phyloP scores from a whole-genome alignment of 2,113 vertebrate species.

The Shinisaurus crocodilurus region DNA sequence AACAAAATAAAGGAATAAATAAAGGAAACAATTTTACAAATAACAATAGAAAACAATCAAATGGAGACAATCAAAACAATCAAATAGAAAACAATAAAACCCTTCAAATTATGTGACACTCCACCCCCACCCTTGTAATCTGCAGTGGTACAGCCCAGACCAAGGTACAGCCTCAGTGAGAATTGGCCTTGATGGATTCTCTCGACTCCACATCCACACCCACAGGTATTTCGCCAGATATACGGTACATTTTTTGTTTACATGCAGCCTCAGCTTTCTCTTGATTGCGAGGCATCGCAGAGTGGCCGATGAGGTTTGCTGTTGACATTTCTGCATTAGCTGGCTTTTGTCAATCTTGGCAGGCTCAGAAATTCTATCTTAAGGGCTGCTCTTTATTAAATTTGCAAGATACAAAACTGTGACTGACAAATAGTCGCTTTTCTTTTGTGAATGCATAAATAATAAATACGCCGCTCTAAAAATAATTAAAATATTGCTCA shows the following conservation, averaged over 20 bases:
- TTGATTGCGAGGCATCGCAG: constrained; percentile 72
- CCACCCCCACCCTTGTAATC: neutral
- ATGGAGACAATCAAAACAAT: too few relatives aligned
- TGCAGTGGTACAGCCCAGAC: neutral
- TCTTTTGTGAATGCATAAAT: constrained; percentile 78
- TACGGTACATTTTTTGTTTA: constrained; percentile 74
- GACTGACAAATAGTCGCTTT: constrained; percentile 78
- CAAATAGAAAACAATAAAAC: too few relatives aligned
- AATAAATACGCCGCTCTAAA: constrained; percentile 71
- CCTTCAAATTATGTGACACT: neutral
- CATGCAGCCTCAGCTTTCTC: constrained; percentile 55
- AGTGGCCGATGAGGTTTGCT: constrained; percentile 75
- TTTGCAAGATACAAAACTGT: constrained; percentile 84
- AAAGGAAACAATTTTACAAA: too few relatives aligned
- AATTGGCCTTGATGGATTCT: neutral
- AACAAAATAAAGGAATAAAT: too few relatives aligned
- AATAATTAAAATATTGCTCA: constrained; percentile 79
- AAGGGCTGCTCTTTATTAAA: constrained; percentile 85
- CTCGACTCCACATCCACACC: neutral
- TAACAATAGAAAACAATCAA: too few relatives aligned
- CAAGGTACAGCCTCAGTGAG: neutral
- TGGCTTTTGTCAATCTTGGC: constrained; percentile 81
- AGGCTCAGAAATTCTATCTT: constrained; percentile 82
- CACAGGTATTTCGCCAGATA: constrained; percentile 52
- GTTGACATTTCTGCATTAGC: constrained; percentile 82